Evolutionary conservation across 2,888 invertebrate genomes (phyloP).

Genomic region (Xestia xanthographa): DNA sequence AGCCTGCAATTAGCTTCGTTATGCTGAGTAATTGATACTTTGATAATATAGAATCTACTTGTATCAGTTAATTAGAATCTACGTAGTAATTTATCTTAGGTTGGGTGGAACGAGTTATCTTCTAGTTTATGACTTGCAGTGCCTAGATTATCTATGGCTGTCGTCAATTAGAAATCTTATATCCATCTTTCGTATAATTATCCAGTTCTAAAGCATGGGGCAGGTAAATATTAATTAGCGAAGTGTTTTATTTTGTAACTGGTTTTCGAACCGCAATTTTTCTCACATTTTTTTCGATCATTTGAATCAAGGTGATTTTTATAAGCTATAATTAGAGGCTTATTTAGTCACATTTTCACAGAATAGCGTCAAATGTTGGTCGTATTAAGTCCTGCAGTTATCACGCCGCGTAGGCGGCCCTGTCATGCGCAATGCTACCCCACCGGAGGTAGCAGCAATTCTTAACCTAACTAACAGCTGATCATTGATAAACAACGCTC

Average conservation of each 20-base stretch:
- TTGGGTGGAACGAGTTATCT: conserved; percentile 21
- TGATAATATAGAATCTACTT: conserved; percentile 12
- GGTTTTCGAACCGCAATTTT: conserved; percentile 4
- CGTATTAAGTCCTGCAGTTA: conserved; percentile 71
- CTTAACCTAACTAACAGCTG: conserved; percentile 80
- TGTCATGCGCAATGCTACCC: conserved; percentile 83
- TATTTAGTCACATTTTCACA: conserved; percentile 26
- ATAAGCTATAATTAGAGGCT: not conserved
- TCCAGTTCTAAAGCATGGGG: not conserved
- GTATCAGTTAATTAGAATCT: conserved; percentile 42
- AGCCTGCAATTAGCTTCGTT: conserved; percentile 20
- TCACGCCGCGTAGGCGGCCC: conserved; percentile 72
- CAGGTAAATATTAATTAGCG: not conserved
- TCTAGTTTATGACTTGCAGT: conserved; percentile 11
- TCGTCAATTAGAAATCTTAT: conserved; percentile 13
- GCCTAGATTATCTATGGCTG: conserved; percentile 4
- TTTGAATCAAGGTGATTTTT: conserved; percentile 25
- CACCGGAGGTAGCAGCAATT: conserved; percentile 69
- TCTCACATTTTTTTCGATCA: not conserved
- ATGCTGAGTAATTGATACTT: conserved; percentile 13
- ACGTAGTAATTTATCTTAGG: conserved; percentile 31
- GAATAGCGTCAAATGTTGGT: conserved; percentile 32
- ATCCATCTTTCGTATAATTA: not conserved
- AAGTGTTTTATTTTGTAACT: conserved; percentile 29
- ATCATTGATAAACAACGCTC: conserved; percentile 73